Evolutionary conservation across 2,797 vertebrate genomes (phyloP).

Genomic region (Microtus agrestis): DNA sequence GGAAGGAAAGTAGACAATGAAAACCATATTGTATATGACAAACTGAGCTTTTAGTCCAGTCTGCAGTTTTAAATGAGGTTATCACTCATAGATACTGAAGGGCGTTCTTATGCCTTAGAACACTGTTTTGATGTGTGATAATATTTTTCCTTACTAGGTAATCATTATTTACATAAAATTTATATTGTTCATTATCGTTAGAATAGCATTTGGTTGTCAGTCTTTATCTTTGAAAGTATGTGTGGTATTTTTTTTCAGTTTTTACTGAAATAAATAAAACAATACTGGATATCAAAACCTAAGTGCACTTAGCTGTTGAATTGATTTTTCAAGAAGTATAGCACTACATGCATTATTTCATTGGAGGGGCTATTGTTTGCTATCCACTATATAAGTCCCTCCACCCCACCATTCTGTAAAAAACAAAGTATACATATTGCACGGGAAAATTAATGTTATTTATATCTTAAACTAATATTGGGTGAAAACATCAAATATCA

Average conservation of each 20-base stretch:
- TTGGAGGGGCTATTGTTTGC: background rate
- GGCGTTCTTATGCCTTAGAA: background rate
- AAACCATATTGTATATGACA: background rate
- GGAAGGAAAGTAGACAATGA: background rate
- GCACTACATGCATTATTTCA: background rate
- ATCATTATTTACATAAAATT: background rate
- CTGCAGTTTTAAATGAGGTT: background rate
- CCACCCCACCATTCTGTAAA: background rate
- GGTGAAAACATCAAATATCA: slow-evolving; percentile 13
- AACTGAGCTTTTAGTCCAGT: slow-evolving; percentile 47
- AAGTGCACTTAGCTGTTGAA: background rate
- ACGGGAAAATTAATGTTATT: slow-evolving; percentile 9
- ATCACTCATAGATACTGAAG: background rate
- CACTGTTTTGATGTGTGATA: background rate
- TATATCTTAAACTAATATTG: background rate
- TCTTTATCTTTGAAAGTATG: background rate
- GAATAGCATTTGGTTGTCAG: background rate
- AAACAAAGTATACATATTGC: background rate
- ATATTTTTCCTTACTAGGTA: background rate
- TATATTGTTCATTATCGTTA: background rate
- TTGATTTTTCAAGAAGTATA: background rate
- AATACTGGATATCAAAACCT: background rate
- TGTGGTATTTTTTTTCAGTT: background rate
- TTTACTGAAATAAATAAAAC: slow-evolving; percentile 25
- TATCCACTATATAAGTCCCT: background rate